Percentiles rank a stretch among this genome's conserved stretches.
phyloP scores from a whole-genome alignment of 2,113 vertebrate species.

The Clupea harengus region DNA sequence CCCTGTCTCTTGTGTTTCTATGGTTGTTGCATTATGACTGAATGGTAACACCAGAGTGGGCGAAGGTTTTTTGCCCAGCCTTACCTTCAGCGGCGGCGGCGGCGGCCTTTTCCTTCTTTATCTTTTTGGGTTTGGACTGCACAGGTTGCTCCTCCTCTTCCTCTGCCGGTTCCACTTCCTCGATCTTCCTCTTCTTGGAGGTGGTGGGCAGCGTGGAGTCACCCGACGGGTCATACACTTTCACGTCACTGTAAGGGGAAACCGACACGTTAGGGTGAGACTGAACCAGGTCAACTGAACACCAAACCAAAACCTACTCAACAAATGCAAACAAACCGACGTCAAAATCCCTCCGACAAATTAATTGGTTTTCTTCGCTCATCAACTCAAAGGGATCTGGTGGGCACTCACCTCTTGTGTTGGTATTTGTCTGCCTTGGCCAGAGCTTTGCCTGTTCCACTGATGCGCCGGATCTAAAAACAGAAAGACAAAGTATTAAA shows the following conservation, averaged over 20 bases:
- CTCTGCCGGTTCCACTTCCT: constrained; percentile 78
- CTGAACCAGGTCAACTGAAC: too few species aligned
- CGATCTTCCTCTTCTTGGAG: constrained; percentile 90
- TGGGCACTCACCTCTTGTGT: constrained; percentile 85
- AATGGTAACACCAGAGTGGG: neutral
- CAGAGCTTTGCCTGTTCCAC: constrained; percentile 91
- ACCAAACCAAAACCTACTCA: neutral
- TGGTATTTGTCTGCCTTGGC: constrained; percentile 92
- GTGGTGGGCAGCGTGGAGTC: constrained; percentile 86
- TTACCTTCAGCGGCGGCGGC: constrained; percentile 55
- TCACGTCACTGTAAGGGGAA: constrained; percentile 78
- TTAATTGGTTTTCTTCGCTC: too few species aligned
- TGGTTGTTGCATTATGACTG: neutral
- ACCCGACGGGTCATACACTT: constrained; percentile 87
- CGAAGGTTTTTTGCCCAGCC: neutral
- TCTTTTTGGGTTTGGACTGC: constrained; percentile 76
- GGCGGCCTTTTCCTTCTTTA: constrained; percentile 72
- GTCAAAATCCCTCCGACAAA: too few species aligned
- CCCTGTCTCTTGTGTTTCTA: too few species aligned
- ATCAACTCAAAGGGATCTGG: neutral
- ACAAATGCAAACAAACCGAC: neutral
- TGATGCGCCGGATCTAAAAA: constrained; percentile 86
- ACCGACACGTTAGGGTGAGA: neutral
- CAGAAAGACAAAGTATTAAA: neutral
- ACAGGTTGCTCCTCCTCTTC: constrained; percentile 57